Conservation (phyloP, 2,797 vertebrate species). For the Acrossocheilus fasciatus region DNA sequence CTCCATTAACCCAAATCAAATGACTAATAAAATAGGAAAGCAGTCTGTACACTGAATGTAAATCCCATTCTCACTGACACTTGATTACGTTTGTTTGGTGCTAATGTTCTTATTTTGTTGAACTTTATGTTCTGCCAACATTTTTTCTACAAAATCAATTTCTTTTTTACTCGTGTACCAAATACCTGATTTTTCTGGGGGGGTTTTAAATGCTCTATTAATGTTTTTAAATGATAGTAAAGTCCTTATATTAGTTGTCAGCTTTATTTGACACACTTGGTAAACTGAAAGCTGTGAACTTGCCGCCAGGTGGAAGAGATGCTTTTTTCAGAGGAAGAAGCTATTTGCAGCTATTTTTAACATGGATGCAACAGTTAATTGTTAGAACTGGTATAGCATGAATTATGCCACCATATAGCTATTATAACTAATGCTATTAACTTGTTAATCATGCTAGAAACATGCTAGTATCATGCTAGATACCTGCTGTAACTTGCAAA, state of each 20-base stretch:
- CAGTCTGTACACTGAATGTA: not conserved
- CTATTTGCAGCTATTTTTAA: not conserved
- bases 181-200: too few relatives aligned
- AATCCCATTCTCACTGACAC: not conserved
- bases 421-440: not conserved
- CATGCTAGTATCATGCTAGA: too few relatives aligned
- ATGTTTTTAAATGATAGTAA: not conserved
- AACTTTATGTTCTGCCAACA: not conserved
- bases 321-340: not conserved
- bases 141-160: not conserved
- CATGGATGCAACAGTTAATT: not conserved
- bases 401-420: not conserved
- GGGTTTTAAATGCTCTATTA: not conserved
- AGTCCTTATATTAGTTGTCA: not conserved
- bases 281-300: constrained; percentile 2
- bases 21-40: not conserved
- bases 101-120: not conserved
- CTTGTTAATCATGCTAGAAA: too few relatives aligned
- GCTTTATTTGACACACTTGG: not conserved
- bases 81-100: not conserved
- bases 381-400: not conserved
- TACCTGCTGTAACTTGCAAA: too few relatives aligned
- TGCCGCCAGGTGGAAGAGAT: not conserved
- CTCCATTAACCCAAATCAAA: not conserved
- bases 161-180: not conserved